Percentiles rank a stretch among this genome's conserved stretches.
Evolutionary conservation across 2,113 vertebrate species (phyloP).

Genomic region (Colius striatus): DNA sequence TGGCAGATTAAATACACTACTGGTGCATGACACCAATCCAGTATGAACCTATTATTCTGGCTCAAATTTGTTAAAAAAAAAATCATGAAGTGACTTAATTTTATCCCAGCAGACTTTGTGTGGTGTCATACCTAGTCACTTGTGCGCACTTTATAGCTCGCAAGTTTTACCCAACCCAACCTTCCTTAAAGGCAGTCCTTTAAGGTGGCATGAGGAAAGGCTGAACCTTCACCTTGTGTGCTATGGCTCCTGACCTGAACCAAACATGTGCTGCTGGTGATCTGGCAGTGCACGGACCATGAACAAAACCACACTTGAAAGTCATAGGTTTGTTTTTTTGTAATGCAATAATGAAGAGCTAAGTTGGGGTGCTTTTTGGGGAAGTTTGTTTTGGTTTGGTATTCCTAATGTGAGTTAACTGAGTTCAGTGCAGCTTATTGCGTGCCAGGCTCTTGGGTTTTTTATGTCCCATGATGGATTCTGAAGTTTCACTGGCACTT

Average conservation of each 20-base stretch:
- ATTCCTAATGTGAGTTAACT: neutral
- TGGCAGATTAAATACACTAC: neutral
- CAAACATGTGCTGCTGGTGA: neutral
- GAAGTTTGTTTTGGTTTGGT: neutral
- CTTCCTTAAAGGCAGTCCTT: neutral
- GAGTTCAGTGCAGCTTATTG: neutral
- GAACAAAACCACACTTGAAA: neutral
- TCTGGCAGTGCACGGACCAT: fast-evolving
- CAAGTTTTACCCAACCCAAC: neutral
- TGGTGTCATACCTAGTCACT: neutral
- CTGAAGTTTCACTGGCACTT: conserved; percentile 1
- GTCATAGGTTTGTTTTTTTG: neutral
- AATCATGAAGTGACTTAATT: neutral
- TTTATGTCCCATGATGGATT: neutral
- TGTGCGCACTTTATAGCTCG: neutral
- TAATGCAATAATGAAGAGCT: neutral
- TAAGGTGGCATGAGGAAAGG: neutral
- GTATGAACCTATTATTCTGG: neutral
- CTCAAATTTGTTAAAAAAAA: neutral
- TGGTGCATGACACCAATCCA: neutral
- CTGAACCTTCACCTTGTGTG: neutral
- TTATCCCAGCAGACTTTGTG: neutral
- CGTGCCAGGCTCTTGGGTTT: neutral
- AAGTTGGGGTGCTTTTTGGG: neutral
- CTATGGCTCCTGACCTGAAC: neutral